Base-by-base conservation (phyloP, 2,888 invertebrate genomes). In the Chaetoderma sp. region DNA sequence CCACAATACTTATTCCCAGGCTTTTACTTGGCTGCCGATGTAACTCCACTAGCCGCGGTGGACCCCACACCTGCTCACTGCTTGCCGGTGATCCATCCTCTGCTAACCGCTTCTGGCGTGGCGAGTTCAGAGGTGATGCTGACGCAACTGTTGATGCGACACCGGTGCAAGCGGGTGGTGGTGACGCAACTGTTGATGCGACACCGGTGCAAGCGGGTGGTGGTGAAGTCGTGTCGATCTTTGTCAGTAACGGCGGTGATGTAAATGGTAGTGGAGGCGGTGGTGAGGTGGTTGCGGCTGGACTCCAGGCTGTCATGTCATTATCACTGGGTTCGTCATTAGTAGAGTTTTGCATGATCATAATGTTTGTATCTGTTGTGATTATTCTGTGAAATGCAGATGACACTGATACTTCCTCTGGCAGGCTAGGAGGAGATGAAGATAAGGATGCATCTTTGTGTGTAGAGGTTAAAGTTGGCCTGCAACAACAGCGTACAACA, bases 1-100 rank as follows among this genome's bases (percentile, higher is more conserved):
- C 96, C 36, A 99, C 96, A 77, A 99, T 98, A 87, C 95, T 96
- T 85, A 99, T 96, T 8, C 98, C 98, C 27, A 98, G 90, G 60
- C 96, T 95, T 72, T 92, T 91, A 39, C 92, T 91, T 32, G 90
- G 90, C 75, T 92, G 91, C 58, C 95, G 87, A 65, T 89, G 89
- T 33, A 96, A 89, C 70, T 91, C 90, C 47, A 96, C 93, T 13
- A 90, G 88, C 67, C 94, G 89, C 57, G 93, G 92, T 0, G 93
- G 91, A 2, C 95, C 95, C 96, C 96, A 96, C 73, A 79, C 79
- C 68, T 81, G 82, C 63, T 78, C 78, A 28, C 79, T 77, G 18
- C 74, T 74, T 1, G 79, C 79, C 4, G 78, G 73, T 5, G 78
- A 75, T 4, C 76, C 76, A 55, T 78, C 79, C 21, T 73, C 70